Base-by-base conservation (phyloP, 2,797 vertebrate species). In the Psittacula echo region DNA sequence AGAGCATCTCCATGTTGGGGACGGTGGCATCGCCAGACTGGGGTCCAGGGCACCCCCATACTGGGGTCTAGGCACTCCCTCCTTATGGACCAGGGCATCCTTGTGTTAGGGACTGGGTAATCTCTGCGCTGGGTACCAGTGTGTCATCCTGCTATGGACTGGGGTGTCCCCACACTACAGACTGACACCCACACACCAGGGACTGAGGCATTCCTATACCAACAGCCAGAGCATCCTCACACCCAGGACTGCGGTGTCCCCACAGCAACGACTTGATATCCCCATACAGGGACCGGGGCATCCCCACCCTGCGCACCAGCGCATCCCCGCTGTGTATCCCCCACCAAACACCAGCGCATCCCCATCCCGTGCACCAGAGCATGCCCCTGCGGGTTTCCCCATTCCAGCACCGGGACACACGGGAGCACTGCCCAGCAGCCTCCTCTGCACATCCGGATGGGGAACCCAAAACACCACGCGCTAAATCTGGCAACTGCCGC, bases 401-500 rank as follows among this genome's bases (percentile, higher is more conserved):
- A 1, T 50, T 22, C 37, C 53, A 30, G 29, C n/a, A 10, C 13
- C 0, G 72, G 51, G 45, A 45, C 9, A 2, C 44, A 60, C 4
- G 54, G 75, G 2, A 5, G 53, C 77, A 23, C 15, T 45, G 87
- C 62, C 70, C 4, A 1, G 24, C 11, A 3, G 58, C 85, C 70
- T 78, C 74, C 60, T 73, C 64, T 5, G 22, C 85, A 93, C 91
- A 90, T 58, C 58, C 9, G 0, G 10, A 41, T 29, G 45, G 77
- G 90, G 95, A 93, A 88, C 66, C 87, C 6, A 4, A 64, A 93
- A 65, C 4, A 5, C 53, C 62, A 15, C 48, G 83, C 1, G 4
- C 79, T 61, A 84, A 71, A 23, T 96, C 84, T 94, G 93, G 96
- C 86, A 94, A 72, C 53, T 4, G 7, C 48, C 3, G 14, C 66